Evolutionary conservation across 2,888 invertebrate genomes (phyloP).

Genomic region (Geophilus truncorum): DNA sequence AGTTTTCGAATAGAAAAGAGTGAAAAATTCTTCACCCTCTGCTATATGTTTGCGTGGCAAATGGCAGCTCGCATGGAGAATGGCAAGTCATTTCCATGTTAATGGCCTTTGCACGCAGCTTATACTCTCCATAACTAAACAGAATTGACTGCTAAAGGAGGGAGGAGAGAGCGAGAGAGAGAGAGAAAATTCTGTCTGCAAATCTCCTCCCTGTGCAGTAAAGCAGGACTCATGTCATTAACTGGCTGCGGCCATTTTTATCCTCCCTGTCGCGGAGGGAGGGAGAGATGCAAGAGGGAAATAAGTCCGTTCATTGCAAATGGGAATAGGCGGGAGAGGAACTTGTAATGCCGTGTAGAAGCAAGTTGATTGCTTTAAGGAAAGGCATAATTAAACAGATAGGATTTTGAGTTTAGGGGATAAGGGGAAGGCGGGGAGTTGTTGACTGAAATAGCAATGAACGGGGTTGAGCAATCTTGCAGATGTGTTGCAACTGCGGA

Average conservation of each 20-base stretch:
- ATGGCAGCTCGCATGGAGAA: constrained; percentile 2
- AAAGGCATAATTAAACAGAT: not conserved
- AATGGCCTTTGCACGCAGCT: constrained; percentile 10
- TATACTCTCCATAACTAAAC: constrained; percentile 17
- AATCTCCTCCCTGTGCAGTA: not conserved
- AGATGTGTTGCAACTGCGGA: no score
- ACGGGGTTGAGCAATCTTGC: no score
- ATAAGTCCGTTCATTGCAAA: not conserved
- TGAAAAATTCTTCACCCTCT: not conserved
- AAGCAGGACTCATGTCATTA: constrained; percentile 5
- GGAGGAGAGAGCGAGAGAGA: no score
- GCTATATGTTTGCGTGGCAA: not conserved
- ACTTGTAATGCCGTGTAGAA: not conserved
- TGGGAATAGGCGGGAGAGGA: not conserved
- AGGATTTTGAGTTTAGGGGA: not conserved
- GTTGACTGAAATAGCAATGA: no score
- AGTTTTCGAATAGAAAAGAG: not conserved
- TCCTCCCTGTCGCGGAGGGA: not conserved
- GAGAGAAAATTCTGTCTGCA: constrained; percentile 1
- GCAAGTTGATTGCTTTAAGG: not conserved
- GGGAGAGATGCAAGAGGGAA: not conserved
- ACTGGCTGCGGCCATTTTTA: not conserved
- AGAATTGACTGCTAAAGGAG: constrained; percentile 16
- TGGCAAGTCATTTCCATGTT: constrained; percentile 11
- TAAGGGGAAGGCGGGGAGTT: not conserved